These are phyloP conservation scores for Aphis gossypii DNA, from an alignment of 1,140 invertebrate species.

Conservation along the genomic window DNA sequence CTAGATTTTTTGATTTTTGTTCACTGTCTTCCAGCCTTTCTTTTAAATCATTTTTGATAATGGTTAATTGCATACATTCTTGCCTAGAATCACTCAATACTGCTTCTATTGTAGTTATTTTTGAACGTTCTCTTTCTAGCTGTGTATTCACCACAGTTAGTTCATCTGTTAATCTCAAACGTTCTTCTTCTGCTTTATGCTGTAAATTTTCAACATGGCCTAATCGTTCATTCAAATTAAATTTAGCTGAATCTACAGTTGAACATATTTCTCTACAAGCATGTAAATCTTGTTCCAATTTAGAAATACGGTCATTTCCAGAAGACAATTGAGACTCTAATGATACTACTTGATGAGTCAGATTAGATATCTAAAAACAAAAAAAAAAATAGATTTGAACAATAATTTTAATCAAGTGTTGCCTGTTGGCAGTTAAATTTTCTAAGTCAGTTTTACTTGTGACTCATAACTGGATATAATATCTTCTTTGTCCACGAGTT, in stretches of 20 bases:
- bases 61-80: conserved; percentile 66
- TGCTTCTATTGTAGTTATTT: conserved; percentile 66
- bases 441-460: conserved; percentile 64
- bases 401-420: not conserved
- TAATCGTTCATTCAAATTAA: conserved; percentile 64
- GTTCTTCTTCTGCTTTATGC: conserved; percentile 64
- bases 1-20: conserved; percentile 65
- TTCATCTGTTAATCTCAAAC: conserved; percentile 64
- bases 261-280: conserved; percentile 67
- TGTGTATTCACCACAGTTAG: conserved; percentile 65
- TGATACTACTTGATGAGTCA: conserved; percentile 67
- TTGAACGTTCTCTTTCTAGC: conserved; percentile 65
- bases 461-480: conserved; percentile 68
- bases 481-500: conserved; percentile 66
- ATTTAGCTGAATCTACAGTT: conserved; percentile 68
- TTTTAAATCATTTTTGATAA: conserved; percentile 67
- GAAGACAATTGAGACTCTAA: conserved; percentile 67
- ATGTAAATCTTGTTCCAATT: conserved; percentile 65
- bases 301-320: conserved; percentile 63
- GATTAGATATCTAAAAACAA: conserved; percentile 66
- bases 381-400: not conserved
- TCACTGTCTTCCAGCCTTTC: conserved; percentile 66
- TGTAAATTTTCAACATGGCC: conserved; percentile 49
- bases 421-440: not conserved
- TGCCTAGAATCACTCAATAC: conserved; percentile 66